Base-by-base conservation (phyloP, 2,888 invertebrate species). In the Tetanocera ferruginea region DNA sequence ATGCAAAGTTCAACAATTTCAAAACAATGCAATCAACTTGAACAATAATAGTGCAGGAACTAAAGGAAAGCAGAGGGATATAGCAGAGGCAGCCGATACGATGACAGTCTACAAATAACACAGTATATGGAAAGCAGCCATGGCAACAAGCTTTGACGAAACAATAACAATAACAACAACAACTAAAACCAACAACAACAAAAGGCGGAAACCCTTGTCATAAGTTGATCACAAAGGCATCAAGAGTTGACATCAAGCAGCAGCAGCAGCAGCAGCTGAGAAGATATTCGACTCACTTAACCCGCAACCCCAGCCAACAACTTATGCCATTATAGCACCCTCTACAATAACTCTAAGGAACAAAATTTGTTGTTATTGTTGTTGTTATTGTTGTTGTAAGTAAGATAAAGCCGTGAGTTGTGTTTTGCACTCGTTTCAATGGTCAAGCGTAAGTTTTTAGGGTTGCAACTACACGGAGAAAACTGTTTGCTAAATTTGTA, bases 161-260 rank as follows among this genome's bases (percentile, higher is more conserved):
- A 19, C 23, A n/a, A 49, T 9, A 31, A 55, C 70, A 51, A 49
- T 51, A 73, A 66, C 34, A 55, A 37, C 57, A 67, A 60, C 66
- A 52, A 55, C 34, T 19, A 19, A 55, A 3, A 19, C n/a, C n/a
- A n/a, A 55, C 23, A 64, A 75, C 52, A 60, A 52, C 80, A 79
- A 70, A 81, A 79, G 84, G 81, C 80, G 80, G 81, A 81, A 82
- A 80, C 76, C 83, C 80, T 79, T 80, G 79, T 81, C 76, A 80
- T 76, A 76, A 72, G 76, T 75, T 78, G 75, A 64, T 77, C 72
- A 72, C 74, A 70, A 76, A 70, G 51, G 75, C 70, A 75, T 80
- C 80, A 80, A 71, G 75, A 80, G 79, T 77, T 79, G 78, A 79
- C 79, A 80, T 70, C 78, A 73, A 78, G 77, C 5, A 70, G 25